Conservation (phyloP, 64 coral and sea anemone species). For the Pocillopora verrucosa region DNA sequence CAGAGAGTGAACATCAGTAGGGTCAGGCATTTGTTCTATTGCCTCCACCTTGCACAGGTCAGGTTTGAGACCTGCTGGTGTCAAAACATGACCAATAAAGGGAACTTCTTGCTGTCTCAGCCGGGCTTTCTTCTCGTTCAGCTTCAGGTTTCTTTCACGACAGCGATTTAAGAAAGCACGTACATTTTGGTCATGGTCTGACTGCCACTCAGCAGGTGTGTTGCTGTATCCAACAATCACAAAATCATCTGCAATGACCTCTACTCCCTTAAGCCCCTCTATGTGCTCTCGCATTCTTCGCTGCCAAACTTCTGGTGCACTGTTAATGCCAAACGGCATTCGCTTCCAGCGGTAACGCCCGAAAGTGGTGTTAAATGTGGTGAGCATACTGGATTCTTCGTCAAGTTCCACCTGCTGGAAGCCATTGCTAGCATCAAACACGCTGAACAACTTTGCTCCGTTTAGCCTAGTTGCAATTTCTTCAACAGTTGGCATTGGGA, state of each 20-base stretch:
- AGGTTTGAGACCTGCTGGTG: background rate
- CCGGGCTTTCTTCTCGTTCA: background rate
- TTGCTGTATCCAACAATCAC: background rate
- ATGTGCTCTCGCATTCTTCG: background rate
- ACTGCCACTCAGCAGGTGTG: conserved; percentile 6
- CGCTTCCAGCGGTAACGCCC: background rate
- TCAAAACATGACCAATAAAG: background rate
- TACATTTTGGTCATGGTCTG: conserved; percentile 29
- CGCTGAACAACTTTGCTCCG: conserved; percentile 26
- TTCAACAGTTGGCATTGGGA: conserved; percentile 8
- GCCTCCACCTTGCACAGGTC: conserved; percentile 3
- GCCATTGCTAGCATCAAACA: conserved; percentile 17
- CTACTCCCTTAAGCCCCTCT: background rate
- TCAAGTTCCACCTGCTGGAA: conserved; percentile 8
- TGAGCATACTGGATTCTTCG: background rate
- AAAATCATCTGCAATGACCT: background rate
- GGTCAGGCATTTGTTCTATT: background rate
- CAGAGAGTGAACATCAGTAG: no score
- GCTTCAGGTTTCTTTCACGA: background rate
- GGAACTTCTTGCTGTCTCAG: conserved; percentile 2
- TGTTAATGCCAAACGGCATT: background rate
- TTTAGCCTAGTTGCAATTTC: conserved; percentile 26
- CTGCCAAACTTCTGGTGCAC: background rate
- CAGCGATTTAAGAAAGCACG: conserved; percentile 10
- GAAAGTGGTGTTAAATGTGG: background rate